These are phyloP conservation scores for Morpho helenor DNA, from an alignment of 2,888 invertebrate species.

Conservation along the genomic window DNA sequence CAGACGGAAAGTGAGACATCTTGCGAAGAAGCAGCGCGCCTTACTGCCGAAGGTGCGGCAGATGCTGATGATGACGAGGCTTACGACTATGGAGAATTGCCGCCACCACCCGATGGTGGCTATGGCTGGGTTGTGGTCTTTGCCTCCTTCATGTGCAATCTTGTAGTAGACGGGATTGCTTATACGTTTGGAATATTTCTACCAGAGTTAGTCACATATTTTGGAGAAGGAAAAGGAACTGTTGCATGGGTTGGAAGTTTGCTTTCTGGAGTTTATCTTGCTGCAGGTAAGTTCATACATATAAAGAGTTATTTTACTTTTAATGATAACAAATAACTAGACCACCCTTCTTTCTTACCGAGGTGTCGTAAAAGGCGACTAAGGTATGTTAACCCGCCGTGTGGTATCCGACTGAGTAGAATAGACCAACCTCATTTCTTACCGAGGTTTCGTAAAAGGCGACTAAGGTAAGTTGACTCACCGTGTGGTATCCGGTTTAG, in stretches of 20 bases:
- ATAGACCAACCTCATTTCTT: too few relatives aligned
- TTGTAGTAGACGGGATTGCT: constrained; percentile 99
- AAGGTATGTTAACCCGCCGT: too few relatives aligned
- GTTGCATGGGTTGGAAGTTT: constrained; percentile 97
- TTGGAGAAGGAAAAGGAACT: constrained; percentile 91
- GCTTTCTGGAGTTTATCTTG: constrained; percentile 96
- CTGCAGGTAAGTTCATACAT: constrained; percentile 84
- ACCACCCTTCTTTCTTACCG: too few relatives aligned
- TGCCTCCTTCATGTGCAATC: constrained; percentile 98
- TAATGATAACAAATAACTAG: too few relatives aligned
- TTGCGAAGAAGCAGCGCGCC: constrained; percentile 89
- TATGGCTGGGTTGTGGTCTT: constrained; percentile 97
- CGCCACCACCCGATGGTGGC: constrained; percentile 94
- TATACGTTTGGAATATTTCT: constrained; percentile 98
- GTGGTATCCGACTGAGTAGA: too few relatives aligned
- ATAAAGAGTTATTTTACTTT: too few relatives aligned
- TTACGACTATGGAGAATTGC: constrained; percentile 86
- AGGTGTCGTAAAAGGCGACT: too few relatives aligned
- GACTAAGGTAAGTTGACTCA: too few relatives aligned
- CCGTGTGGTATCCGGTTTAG: too few relatives aligned
- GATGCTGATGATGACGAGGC: constrained; percentile 82
- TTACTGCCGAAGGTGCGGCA: constrained; percentile 83
- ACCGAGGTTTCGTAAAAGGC: too few relatives aligned
- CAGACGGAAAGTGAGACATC: constrained; percentile 93
- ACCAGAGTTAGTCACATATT: constrained; percentile 87